Base-by-base conservation (phyloP, 2,797 vertebrate genomes). In the Lepus oiostolus region DNA sequence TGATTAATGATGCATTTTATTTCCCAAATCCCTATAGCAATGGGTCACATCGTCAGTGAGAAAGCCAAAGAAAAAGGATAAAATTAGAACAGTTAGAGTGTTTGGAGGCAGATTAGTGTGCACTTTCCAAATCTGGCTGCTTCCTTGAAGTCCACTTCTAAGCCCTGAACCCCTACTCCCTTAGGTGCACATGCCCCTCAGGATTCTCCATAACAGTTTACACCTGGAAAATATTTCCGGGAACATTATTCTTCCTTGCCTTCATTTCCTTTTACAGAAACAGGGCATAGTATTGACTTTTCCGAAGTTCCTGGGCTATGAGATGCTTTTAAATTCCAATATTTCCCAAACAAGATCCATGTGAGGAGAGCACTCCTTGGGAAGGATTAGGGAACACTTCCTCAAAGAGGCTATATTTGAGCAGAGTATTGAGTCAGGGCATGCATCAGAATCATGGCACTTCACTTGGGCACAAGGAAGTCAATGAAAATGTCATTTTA, bases 1-100 rank as follows among this genome's bases (percentile, higher is more conserved):
- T 97, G 54, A 97, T 84, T 96, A 97, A 93, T 94, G 85, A 86
- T 95, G 50, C 85, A 81, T 97, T 96, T 97, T 95, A 94, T 96
- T 95, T 91, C 63, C 38, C 70, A 96, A 95, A 96, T 96, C 85
- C 68, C 58, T 80, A 63, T 24, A 95, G 79, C 42, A 90, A 50
- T 94, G 62, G 94, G 62, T 91, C 95, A 97, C 83, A 58, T 93
- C 50, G 79, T 96, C 10, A 32, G 38, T 88, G 94, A 95, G 42
- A 93, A 89, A 96, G 22, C 42, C 76, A 79, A 86, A 90, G 72
- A 71, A 95, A 77, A 95, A 67, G 6, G 77, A 38, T 71, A 79
- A 95, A 95, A 87, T 93, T 72, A 80, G 85, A 97, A 95, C 93
- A 93, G n/a, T 58, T 4, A 54, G 22, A 85, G 30, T 74, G 62